Evolutionary conservation across 1,140 invertebrate genomes (phyloP), one percentile per base, ranked within the genome.

Genomic region (Panagrolaimus sp.): DNA sequence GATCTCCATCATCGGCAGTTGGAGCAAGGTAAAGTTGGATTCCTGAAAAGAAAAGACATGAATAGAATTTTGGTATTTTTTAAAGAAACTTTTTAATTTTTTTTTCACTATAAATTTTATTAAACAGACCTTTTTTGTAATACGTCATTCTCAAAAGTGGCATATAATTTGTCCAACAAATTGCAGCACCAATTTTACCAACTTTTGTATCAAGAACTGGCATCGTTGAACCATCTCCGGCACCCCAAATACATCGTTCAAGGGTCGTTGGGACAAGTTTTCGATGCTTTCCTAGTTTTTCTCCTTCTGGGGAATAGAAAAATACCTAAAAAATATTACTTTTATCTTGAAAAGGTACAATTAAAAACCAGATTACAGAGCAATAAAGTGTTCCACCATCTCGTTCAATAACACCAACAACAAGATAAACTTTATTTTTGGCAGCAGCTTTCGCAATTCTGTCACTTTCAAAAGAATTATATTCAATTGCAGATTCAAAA

Each of bases 151-250:
- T 46, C 26, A 78, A 71, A 38, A 81, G 48, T 2, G 77, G 77
- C 79, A 83, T 83, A 71, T 80, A 82, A 67, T 82, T 82, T 70
- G 83, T 82, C 82, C 82, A 83, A 68, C 82, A 83, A 65, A 83
- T 79, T 0, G 77, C 77, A 32, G 73, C 72, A 21, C 80, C 77
- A 48, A 82, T 76, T 55, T 77, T 78, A 10, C 80, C 80, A 45
- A 81, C 43, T 17, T 43, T 43, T 5, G 80, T 80, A 24, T 75
- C 63, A 28, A 78, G 70, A 1, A 81, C 80, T 3, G 73, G 48
- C 32, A 82, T 67, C 5, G 80, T 82, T 6, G 78, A 79, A 32
- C 81, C 81, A 70, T 83, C 80, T 0, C 80, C 80, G n/a, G 38
- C 38, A 14, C 80, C 81, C 80, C 80, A 82, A 21, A 83, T 69